Evolutionary conservation across 2,888 invertebrate genomes (phyloP).

Genomic region (Drosophila neoperkinsi): DNA sequence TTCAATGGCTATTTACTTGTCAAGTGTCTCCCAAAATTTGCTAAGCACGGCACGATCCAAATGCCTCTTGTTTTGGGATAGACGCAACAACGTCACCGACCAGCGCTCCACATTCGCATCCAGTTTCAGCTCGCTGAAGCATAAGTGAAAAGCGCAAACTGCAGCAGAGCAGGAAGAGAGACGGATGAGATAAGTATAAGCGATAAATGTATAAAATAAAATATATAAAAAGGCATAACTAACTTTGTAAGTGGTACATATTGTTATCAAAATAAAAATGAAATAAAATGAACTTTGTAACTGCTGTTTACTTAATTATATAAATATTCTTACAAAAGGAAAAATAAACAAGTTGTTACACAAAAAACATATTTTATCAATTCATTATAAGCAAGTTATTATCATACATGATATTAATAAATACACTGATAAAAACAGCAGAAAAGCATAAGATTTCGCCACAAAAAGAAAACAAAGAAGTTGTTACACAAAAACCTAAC

Average conservation of each 20-base stretch:
- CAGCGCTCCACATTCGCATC: constrained; percentile 98
- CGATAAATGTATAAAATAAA: not conserved
- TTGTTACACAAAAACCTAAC: not conserved
- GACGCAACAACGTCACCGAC: constrained; percentile 96
- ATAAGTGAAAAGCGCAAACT: constrained; percentile 99
- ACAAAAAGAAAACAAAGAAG: not conserved
- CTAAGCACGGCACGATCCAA: constrained; percentile 97
- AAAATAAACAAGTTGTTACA: not conserved
- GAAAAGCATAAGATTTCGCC: not conserved
- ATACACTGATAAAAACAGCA: not conserved
- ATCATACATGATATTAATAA: not conserved
- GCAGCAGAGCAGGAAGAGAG: constrained; percentile 62
- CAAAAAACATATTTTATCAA: not conserved
- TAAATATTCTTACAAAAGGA: not conserved
- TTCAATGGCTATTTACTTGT: constrained; percentile 88
- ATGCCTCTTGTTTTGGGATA: constrained; percentile 97
- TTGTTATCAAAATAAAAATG: not conserved
- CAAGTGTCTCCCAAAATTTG: constrained; percentile 98
- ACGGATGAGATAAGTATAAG: not conserved
- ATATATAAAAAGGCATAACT: not conserved
- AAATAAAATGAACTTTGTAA: not conserved
- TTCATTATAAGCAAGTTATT: not conserved
- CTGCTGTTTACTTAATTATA: not conserved
- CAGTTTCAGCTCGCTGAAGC: constrained; percentile 97
- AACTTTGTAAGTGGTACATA: not conserved